phyloP scores from a whole-genome alignment of 2,113 vertebrate genomes.

The Strix uralensis region DNA sequence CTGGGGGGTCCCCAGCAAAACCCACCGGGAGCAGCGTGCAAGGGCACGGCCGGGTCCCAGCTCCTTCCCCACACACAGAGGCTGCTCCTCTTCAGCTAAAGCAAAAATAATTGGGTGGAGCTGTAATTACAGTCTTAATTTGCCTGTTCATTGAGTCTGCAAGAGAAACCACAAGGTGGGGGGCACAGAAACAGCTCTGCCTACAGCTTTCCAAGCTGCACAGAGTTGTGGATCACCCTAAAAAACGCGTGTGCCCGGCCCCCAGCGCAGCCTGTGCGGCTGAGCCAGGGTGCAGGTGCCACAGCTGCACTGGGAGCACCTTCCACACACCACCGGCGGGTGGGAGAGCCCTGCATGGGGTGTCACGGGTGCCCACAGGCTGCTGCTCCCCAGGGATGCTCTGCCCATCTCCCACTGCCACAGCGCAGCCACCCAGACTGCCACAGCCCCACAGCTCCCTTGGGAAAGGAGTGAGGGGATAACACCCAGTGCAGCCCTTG shows the following conservation, averaged over 20 bases:
- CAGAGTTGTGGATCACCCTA: neutral
- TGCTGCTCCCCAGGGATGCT: neutral
- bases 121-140: neutral
- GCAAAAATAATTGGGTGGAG: neutral
- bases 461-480: neutral
- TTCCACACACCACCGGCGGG: accelerated
- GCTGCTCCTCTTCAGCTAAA: neutral
- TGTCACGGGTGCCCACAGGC: accelerated
- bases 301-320: neutral
- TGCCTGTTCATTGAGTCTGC: neutral
- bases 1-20: neutral
- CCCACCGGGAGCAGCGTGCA: accelerated
- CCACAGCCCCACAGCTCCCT: neutral
- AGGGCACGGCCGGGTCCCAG: accelerated
- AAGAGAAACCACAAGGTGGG: neutral
- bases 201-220: neutral
- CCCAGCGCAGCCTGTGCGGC: accelerated
- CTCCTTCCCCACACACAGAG: neutral
- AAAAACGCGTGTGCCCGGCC: accelerated
- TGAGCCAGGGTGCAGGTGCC: neutral
- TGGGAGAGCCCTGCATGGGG: neutral
- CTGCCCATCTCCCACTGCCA: neutral
- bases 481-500: accelerated
- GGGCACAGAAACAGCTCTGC: neutral
- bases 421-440: neutral